Percentiles rank a stretch among this genome's conserved stretches.
These are phyloP conservation scores for Drosophila diplacantha DNA, from an alignment of 2,888 invertebrate genomes.

Conservation along the genomic window DNA sequence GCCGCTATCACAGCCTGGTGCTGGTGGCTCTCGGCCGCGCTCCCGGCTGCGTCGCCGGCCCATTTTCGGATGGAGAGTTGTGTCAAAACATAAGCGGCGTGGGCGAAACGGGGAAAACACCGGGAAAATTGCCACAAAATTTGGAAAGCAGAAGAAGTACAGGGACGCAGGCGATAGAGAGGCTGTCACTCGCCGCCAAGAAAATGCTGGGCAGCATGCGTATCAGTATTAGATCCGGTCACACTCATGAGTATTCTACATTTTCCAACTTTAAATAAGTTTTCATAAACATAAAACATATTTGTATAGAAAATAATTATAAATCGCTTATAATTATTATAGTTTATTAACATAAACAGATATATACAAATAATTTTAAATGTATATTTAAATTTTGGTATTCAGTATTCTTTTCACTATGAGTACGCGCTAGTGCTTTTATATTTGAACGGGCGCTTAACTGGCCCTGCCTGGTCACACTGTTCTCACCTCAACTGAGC, in stretches of 20 bases:
- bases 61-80: background rate
- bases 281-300: too few species aligned
- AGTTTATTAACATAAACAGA: too few species aligned
- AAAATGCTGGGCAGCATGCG: background rate
- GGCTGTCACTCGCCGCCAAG: background rate
- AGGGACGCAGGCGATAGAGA: background rate
- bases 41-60: constrained; percentile 28
- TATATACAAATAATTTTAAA: background rate
- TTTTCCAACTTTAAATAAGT: too few species aligned
- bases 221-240: background rate
- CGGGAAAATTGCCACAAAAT: constrained; percentile 1
- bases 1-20: constrained; percentile 12
- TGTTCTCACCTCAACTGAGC: constrained; percentile 6
- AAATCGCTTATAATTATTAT: too few species aligned
- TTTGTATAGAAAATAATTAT: too few species aligned
- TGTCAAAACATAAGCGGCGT: constrained; percentile 4
- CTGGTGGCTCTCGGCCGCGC: constrained; percentile 14
- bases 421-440: background rate
- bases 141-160: constrained; percentile 3
- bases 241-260: background rate
- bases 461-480: constrained; percentile 10
- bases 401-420: background rate
- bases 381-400: background rate
- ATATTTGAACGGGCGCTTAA: too few species aligned
- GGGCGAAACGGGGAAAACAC: background rate